A percentile compares a stretch with the other conserved stretches of the same genome.
phyloP scores from a whole-genome alignment of 2,797 vertebrate species.

The Onychomys leucogaster region DNA sequence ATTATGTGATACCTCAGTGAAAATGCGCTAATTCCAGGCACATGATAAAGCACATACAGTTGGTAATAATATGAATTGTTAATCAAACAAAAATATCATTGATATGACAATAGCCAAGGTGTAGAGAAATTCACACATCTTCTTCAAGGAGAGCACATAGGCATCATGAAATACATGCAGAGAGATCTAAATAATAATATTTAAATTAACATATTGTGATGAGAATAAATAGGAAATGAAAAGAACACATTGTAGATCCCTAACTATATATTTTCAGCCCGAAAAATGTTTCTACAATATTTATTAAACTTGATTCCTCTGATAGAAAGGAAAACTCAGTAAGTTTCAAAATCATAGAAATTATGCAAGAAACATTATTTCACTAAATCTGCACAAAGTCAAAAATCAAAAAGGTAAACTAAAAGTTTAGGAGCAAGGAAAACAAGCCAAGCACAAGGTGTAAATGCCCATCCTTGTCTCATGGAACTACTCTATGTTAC shows the following conservation, averaged over 20 bases:
- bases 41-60: neutral
- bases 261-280: neutral
- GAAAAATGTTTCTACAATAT: neutral
- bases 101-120: neutral
- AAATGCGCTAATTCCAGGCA: neutral
- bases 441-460: neutral
- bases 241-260: neutral
- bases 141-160: neutral
- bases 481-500: neutral
- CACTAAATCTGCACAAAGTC: neutral
- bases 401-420: neutral
- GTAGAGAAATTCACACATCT: neutral
- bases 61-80: neutral
- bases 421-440: neutral
- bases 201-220: neutral
- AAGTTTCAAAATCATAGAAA: neutral
- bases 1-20: neutral
- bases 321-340: constrained; percentile 23
- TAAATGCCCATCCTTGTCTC: neutral
- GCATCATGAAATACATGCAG: neutral
- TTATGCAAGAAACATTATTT: neutral
- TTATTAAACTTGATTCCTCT: neutral
- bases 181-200: neutral
- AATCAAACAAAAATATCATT: neutral
- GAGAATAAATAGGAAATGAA: neutral